Conservation (phyloP, 2,797 vertebrate species). For the Diplodus puntazzo region DNA sequence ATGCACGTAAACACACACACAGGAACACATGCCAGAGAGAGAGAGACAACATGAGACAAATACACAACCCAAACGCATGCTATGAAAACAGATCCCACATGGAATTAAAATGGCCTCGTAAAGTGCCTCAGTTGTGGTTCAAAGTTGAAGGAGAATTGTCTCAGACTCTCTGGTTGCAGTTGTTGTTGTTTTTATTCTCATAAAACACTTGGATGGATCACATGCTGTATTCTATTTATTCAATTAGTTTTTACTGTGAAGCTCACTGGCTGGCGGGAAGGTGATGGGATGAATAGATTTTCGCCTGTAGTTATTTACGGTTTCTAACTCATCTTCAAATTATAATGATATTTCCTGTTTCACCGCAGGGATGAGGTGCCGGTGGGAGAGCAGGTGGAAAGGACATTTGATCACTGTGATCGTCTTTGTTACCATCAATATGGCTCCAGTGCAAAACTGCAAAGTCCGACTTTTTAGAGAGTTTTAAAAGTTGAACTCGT, state of each 20-base stretch:
- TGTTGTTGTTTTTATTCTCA: not conserved
- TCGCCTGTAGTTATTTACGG: not conserved
- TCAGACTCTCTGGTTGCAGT: not conserved
- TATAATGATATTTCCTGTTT: not conserved
- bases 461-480: not conserved
- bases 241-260: not conserved
- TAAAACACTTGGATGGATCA: not conserved
- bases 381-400: not conserved
- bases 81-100: conserved; percentile 24
- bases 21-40: not conserved
- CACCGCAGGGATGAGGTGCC: not conserved
- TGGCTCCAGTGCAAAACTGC: not conserved
- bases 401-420: conserved; percentile 4
- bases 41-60: conserved; percentile 22
- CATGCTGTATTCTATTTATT: not conserved
- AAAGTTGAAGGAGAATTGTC: conserved; percentile 8
- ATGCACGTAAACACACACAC: not conserved
- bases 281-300: conserved; percentile 2
- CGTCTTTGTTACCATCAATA: not conserved
- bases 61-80: conserved; percentile 26
- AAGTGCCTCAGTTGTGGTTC: conserved; percentile 3
- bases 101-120: not conserved
- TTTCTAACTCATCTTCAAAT: not conserved
- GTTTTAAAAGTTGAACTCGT: conserved; percentile 1
- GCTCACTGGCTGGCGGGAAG: not conserved